Percentiles rank a stretch among this genome's conserved stretches.
These are phyloP conservation scores for Zaprionus lachaisei DNA, from an alignment of 1,140 invertebrate species.

Conservation along the genomic window DNA sequence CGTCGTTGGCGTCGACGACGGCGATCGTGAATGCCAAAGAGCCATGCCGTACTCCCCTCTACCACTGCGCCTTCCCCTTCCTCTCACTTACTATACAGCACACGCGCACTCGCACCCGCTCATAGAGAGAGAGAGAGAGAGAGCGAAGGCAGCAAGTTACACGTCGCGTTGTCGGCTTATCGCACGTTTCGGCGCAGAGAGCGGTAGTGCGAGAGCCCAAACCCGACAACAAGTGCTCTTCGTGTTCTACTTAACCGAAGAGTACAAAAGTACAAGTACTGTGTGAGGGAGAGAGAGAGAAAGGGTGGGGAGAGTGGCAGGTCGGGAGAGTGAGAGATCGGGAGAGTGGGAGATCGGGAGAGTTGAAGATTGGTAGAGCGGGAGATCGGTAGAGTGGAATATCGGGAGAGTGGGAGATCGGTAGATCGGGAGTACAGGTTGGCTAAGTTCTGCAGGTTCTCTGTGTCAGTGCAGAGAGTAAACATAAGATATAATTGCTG, in stretches of 20 bases:
- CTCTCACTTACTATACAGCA: not conserved
- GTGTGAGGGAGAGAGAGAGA: no score
- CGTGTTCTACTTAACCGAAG: constrained; percentile 6
- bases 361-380: not conserved
- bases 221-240: constrained; percentile 9
- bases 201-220: constrained; percentile 16
- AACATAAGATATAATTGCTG: not conserved
- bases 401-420: not conserved
- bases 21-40: constrained; percentile 77
- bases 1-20: constrained; percentile 15
- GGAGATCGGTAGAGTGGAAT: not conserved
- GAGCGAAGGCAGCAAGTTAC: constrained; percentile 36
- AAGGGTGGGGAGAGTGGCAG: not conserved
- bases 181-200: constrained; percentile 23
- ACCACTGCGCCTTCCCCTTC: not conserved
- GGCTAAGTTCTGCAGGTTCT: not conserved
- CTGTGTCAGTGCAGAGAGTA: not conserved
- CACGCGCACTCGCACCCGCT: constrained; percentile 10
- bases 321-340: not conserved
- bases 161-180: constrained; percentile 26
- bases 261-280: constrained; percentile 13
- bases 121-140: constrained; percentile 17
- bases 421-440: not conserved
- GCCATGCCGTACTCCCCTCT: constrained; percentile 6
- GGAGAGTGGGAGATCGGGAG: not conserved